Evolutionary conservation across 2,113 vertebrate genomes (phyloP).

Genomic region (Nymphicus hollandicus): DNA sequence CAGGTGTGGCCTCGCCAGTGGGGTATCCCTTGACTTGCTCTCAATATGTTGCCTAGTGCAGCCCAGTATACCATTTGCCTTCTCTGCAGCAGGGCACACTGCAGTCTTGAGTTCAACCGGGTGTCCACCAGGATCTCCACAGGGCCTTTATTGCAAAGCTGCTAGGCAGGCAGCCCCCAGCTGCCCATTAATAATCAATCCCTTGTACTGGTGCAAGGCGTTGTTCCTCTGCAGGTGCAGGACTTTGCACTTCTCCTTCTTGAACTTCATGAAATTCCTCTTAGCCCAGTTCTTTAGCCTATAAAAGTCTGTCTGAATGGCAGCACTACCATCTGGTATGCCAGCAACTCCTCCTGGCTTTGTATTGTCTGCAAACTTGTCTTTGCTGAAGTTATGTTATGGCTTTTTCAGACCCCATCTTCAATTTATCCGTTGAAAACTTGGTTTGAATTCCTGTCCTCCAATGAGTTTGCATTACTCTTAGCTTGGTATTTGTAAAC

Average conservation of each 20-base stretch:
- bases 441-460: not conserved
- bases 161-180: not conserved
- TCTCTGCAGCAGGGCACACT: not conserved
- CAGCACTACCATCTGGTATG: not conserved
- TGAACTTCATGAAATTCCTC: not conserved
- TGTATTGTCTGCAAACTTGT: not conserved
- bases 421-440: not conserved
- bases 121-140: not conserved
- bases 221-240: not conserved
- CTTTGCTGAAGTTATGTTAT: not conserved
- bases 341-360: not conserved
- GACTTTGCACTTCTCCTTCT: not conserved
- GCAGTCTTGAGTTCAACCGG: not conserved
- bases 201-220: not conserved
- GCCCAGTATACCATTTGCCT: not conserved
- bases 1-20: not conserved
- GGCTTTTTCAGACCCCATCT: not conserved
- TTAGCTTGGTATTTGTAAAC: not conserved
- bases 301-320: not conserved
- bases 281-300: not conserved
- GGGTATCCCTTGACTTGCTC: not conserved
- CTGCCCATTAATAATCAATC: not conserved
- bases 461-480: not conserved
- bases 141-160: not conserved
- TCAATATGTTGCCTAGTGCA: not conserved